These are phyloP conservation scores for Trichechus manatus DNA, from an alignment of 2,113 vertebrate genomes.

Conservation along the genomic window DNA sequence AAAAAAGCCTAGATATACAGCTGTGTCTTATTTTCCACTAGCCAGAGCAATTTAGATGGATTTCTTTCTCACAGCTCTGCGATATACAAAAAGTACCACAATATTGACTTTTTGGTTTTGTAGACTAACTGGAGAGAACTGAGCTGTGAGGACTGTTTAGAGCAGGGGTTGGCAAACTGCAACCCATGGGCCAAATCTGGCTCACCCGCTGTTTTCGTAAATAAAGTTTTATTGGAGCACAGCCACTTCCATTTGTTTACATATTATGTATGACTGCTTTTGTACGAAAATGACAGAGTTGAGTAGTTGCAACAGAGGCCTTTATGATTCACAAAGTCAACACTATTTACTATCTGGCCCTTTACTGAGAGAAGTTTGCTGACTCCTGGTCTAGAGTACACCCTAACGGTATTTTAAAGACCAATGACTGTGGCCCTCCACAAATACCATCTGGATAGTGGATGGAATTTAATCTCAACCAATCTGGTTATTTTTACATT, in stretches of 20 bases:
- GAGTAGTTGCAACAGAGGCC: neutral
- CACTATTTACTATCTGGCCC: neutral
- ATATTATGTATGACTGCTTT: neutral
- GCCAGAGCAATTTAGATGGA: neutral
- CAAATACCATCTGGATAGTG: neutral
- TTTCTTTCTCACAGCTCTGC: neutral
- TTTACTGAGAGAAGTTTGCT: neutral
- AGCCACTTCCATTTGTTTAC: neutral
- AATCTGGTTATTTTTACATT: neutral
- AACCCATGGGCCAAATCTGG: neutral
- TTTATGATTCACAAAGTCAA: neutral
- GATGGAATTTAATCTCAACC: neutral
- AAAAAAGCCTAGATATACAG: neutral
- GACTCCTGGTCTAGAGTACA: neutral
- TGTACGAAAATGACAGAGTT: neutral
- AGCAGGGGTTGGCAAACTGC: neutral
- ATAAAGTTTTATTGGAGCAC: neutral
- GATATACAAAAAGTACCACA: slow-evolving; percentile 16
- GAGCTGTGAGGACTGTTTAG: neutral
- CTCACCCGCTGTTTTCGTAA: slow-evolving; percentile 21
- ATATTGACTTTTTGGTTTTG: slow-evolving; percentile 16
- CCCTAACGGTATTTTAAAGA: neutral
- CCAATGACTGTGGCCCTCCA: neutral
- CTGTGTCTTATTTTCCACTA: neutral
- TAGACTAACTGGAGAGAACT: slow-evolving; percentile 17